These are phyloP conservation scores for Leptinotarsa tumamoca DNA, from an alignment of 2,888 invertebrate genomes.

Conservation along the genomic window DNA sequence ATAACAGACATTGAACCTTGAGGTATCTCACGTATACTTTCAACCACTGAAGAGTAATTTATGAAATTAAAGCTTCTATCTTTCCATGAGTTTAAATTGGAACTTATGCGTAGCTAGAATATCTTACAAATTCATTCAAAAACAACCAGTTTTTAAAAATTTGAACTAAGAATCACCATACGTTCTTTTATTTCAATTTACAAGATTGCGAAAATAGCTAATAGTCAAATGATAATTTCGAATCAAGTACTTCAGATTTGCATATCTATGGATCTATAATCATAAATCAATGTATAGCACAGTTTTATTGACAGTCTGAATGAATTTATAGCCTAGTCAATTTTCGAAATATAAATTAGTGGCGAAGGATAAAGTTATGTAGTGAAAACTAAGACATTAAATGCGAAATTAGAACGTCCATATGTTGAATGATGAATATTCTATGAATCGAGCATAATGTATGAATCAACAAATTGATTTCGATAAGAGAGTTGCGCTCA, in stretches of 20 bases:
- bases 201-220: background rate
- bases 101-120: too few relatives aligned
- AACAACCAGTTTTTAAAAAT: too few relatives aligned
- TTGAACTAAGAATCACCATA: too few relatives aligned
- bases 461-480: background rate
- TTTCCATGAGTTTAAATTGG: too few relatives aligned
- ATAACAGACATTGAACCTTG: too few relatives aligned
- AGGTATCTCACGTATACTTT: too few relatives aligned
- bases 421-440: background rate
- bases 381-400: background rate
- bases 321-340: background rate
- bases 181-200: background rate
- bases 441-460: background rate
- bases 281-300: conserved; percentile 5
- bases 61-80: too few relatives aligned
- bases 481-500: too few relatives aligned
- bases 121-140: too few relatives aligned
- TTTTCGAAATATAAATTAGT: conserved; percentile 15
- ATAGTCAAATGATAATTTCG: background rate
- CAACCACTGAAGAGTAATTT: too few relatives aligned
- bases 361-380: background rate
- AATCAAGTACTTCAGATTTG: background rate
- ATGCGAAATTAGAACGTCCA: conserved; percentile 1
- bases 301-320: background rate
- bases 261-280: conserved; percentile 8